These are phyloP conservation scores for Vombatus ursinus DNA, from an alignment of 2,113 vertebrate species.

Conservation along the genomic window DNA sequence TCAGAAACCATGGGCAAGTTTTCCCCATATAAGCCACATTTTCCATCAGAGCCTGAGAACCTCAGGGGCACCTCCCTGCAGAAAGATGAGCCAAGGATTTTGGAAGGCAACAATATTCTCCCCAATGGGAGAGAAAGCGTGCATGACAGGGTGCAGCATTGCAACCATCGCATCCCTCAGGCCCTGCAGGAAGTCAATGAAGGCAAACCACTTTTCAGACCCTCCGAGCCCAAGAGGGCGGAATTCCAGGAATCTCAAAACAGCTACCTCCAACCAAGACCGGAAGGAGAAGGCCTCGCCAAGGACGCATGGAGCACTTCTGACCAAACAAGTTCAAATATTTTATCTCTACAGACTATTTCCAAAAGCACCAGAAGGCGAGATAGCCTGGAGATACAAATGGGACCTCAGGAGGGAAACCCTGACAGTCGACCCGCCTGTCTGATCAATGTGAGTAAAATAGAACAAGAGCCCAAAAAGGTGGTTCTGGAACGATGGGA, in stretches of 20 bases:
- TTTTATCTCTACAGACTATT: slow-evolving; percentile 82
- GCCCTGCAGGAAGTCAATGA: slow-evolving; percentile 68
- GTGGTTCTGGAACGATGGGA: slow-evolving; percentile 61
- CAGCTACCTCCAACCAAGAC: slow-evolving; percentile 40
- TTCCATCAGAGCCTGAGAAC: slow-evolving; percentile 68
- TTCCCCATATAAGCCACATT: slow-evolving; percentile 78
- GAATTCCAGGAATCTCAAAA: slow-evolving; percentile 76
- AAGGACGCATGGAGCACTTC: slow-evolving; percentile 74
- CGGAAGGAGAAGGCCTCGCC: slow-evolving; percentile 53
- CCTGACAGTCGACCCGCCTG: slow-evolving; percentile 63
- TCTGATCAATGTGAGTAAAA: slow-evolving; percentile 52
- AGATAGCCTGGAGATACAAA: slow-evolving; percentile 68
- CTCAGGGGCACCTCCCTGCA: slow-evolving; percentile 33
- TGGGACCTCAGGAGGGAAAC: slow-evolving; percentile 57
- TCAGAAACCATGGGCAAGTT: slow-evolving; percentile 77
- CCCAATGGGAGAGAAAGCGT: slow-evolving; percentile 49
- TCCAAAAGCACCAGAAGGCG: slow-evolving; percentile 76
- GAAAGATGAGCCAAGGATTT: slow-evolving; percentile 64
- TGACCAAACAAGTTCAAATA: slow-evolving; percentile 69
- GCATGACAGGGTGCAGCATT: slow-evolving; percentile 5
- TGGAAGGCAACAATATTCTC: slow-evolving; percentile 39
- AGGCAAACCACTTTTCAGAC: slow-evolving; percentile 62
- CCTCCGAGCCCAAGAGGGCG: slow-evolving; percentile 68
- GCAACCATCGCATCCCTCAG: slow-evolving; percentile 76
- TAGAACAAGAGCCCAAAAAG: slow-evolving; percentile 71